Conservation (phyloP, 2,888 invertebrate species). For the Unio delphinus region DNA sequence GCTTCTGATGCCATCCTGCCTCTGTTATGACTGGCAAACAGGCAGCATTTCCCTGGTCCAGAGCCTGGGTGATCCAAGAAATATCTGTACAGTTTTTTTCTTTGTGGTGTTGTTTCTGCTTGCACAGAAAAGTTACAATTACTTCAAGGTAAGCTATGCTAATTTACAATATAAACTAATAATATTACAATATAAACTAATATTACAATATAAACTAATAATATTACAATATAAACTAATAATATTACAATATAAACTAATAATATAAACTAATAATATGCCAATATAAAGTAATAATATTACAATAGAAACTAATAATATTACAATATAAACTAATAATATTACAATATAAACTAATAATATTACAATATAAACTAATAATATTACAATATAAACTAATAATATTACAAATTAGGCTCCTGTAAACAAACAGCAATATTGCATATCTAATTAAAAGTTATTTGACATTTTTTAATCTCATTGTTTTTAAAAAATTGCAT, state of each 20-base stretch:
- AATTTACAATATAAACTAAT: no score
- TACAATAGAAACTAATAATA: no score
- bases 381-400: no score
- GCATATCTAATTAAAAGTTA: no score
- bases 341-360: no score
- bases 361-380: background rate
- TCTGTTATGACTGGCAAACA: conserved; percentile 93
- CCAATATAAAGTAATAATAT: no score
- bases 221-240: no score
- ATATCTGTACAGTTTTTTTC: conserved; percentile 81
- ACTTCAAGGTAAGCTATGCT: conserved; percentile 8
- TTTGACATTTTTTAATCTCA: no score
- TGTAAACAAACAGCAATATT: no score
- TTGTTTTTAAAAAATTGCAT: no score
- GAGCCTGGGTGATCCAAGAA: conserved; percentile 80
- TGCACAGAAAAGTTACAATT: conserved; percentile 7
- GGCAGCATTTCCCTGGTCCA: conserved; percentile 86
- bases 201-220: no score
- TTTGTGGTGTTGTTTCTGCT: conserved; percentile 39
- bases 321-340: background rate
- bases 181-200: background rate
- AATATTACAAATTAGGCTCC: background rate
- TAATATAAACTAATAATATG: no score
- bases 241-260: background rate
- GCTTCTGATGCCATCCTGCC: conserved; percentile 82